Base-by-base conservation (phyloP, 2,797 vertebrate species). In the Cetoscarus ocellatus region DNA sequence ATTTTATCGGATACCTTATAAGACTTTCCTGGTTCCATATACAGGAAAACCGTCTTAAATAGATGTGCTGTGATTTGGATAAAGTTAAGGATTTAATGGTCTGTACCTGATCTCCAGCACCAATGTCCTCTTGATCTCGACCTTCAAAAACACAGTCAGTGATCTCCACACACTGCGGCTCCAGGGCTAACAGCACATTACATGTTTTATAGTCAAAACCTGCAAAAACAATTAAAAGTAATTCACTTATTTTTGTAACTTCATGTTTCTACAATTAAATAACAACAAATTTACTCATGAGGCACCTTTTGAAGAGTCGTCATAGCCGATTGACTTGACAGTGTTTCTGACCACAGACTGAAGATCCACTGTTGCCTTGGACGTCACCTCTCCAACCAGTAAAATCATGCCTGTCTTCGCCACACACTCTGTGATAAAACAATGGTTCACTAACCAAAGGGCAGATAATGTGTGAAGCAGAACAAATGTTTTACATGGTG, bases 181-280 rank as follows among this genome's bases (percentile, higher is more conserved):
- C 92, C 76, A 95, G 82, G 0, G 94, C 92, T 54, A 95, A 56
- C 57, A 95, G 80, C 69, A 95, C 91, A 4, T 93, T 94, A 58
- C 93, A 94, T 44, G 92, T 95, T 86, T 95, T 95, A 38, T 93
- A 94, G 84, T 95, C 94, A 38, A 95, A 95, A 13, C 94, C 94
- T 95, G 75, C 11, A 77, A 34, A 59, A 67, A 52, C 15, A 62
- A 55, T 8, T 7, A 0, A 0, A 7, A 43, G 9, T 50, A 5
- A 6, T 7, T 27, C 1, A 39, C 8, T 38, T 6, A 1, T 12
- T 9, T n/a, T n/a, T n/a, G n/a, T n/a, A n/a, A n/a, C n/a, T n/a
- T 2, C 47, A 54, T n/a, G 43, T 13, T 2, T 14, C 2, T 18
- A 13, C 35, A 35, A 6, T 3, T 42, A 5, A 54, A 43, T 5